Percentiles rank a stretch among this genome's conserved stretches.
Evolutionary conservation across 2,888 invertebrate genomes (phyloP).

Genomic region (Idaea biselata): DNA sequence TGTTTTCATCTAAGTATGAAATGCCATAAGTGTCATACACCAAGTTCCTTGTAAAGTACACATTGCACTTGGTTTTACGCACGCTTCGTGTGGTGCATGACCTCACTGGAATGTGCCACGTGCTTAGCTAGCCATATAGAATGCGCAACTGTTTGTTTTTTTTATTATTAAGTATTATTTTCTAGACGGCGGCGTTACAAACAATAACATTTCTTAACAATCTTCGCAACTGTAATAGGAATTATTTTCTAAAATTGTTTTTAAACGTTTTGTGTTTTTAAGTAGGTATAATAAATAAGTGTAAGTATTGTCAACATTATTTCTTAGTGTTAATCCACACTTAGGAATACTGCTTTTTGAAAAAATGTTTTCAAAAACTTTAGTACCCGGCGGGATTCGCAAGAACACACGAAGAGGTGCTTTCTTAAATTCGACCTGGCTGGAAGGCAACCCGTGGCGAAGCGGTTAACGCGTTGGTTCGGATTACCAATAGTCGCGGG

Average conservation of each 20-base stretch:
- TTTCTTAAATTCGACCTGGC: no score
- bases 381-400: no score
- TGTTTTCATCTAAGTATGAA: background rate
- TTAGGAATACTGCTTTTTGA: no score
- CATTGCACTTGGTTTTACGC: constrained; percentile 74
- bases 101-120: constrained; percentile 78
- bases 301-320: no score
- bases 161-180: constrained; percentile 51
- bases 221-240: constrained; percentile 46
- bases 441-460: no score
- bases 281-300: no score
- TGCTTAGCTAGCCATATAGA: constrained; percentile 69
- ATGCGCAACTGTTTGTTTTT: constrained; percentile 80
- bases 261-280: constrained; percentile 16
- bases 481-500: no score
- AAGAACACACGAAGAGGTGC: no score
- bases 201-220: constrained; percentile 74
- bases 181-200: constrained; percentile 60
- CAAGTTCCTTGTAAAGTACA: constrained; percentile 19
- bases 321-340: no score
- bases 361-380: no score
- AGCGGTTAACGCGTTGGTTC: no score
- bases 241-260: constrained; percentile 63
- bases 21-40: background rate
- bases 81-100: constrained; percentile 74